phyloP scores from a whole-genome alignment of 2,888 invertebrate species.

The Microctonus aethiopoides region DNA sequence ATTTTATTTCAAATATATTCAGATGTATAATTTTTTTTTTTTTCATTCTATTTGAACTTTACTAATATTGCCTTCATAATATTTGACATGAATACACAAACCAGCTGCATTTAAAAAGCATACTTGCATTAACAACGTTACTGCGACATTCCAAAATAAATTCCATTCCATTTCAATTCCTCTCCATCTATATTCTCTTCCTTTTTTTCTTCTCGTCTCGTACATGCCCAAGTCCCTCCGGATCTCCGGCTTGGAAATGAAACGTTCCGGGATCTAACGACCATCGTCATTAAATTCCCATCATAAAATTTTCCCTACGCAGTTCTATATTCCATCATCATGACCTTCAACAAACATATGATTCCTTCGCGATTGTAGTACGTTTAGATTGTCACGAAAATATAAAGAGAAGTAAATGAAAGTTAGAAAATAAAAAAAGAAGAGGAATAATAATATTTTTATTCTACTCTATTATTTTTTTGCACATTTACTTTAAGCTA shows the following conservation, averaged over 20 bases:
- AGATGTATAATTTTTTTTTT: not conserved
- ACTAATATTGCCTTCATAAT: not conserved
- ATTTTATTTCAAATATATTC: not conserved
- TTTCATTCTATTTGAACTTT: not conserved
- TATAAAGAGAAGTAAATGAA: not conserved
- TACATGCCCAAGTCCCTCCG: not conserved
- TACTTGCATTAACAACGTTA: not conserved
- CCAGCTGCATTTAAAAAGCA: not conserved
- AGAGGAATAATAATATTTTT: not conserved
- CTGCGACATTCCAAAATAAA: conserved; percentile 24
- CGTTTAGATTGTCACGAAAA: too few relatives aligned
- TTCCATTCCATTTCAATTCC: conserved; percentile 15
- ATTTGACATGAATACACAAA: not conserved
- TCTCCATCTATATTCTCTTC: not conserved
- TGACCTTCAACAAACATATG: conserved; percentile 16
- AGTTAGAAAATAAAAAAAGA: not conserved
- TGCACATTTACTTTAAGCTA: not conserved
- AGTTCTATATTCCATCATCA: conserved; percentile 10
- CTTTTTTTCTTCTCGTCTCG: not conserved
- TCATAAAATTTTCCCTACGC: conserved; percentile 17
- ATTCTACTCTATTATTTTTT: too few relatives aligned
- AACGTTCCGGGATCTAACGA: conserved; percentile 25
- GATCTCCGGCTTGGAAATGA: not conserved
- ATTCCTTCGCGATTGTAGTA: not conserved
- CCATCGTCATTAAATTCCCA: conserved; percentile 30